phyloP scores from a whole-genome alignment of 2,888 invertebrate genomes.

The Macaria notata region DNA sequence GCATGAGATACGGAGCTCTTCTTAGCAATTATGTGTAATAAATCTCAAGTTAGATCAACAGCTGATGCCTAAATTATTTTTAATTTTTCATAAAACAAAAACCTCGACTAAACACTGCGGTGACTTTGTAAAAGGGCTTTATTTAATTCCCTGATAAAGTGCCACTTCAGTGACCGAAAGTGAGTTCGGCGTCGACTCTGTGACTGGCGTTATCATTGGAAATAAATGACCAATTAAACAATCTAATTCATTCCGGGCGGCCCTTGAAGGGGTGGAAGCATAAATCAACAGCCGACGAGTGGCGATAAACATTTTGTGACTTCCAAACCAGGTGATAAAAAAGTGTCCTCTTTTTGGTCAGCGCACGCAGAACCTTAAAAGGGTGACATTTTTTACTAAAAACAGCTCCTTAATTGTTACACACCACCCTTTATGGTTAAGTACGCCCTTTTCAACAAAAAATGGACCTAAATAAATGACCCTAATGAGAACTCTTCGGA shows the following conservation, averaged over 20 bases:
- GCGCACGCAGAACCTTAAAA: conserved; percentile 61
- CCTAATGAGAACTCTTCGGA: conserved; percentile 59
- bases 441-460: conserved; percentile 65
- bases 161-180: conserved; percentile 64
- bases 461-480: conserved; percentile 71
- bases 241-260: conserved; percentile 75
- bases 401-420: conserved; percentile 75
- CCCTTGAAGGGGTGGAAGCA: conserved; percentile 71
- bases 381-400: conserved; percentile 79
- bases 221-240: conserved; percentile 81
- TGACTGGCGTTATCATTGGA: conserved; percentile 67
- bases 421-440: conserved; percentile 71
- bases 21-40: conserved; percentile 79
- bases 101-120: conserved; percentile 18
- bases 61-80: conserved; percentile 59
- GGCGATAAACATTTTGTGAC: conserved; percentile 81
- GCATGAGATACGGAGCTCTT: conserved; percentile 66
- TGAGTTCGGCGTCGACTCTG: conserved; percentile 48
- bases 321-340: conserved; percentile 80
- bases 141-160: conserved; percentile 45
- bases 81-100: conserved; percentile 22
- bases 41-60: conserved; percentile 74
- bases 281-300: conserved; percentile 79
- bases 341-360: conserved; percentile 72
- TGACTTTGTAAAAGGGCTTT: conserved; percentile 40